These are phyloP conservation scores for Trachelus iudaicus DNA, from an alignment of 2,888 invertebrate species.

Conservation along the genomic window DNA sequence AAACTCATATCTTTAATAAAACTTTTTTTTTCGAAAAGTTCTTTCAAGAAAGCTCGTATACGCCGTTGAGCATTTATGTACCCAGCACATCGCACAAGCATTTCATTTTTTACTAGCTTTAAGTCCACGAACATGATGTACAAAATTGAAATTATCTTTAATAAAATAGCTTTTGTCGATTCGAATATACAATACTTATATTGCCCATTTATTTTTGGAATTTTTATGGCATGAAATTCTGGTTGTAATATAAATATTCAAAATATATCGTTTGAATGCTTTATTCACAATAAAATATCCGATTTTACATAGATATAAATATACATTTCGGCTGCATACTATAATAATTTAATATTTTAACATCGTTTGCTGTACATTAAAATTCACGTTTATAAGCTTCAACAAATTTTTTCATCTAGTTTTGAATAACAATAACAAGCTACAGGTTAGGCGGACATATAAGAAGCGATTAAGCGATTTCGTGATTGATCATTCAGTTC, in stretches of 20 bases:
- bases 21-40: neutral
- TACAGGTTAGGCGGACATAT: neutral
- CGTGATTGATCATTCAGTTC: neutral
- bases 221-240: neutral
- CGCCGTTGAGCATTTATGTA: neutral
- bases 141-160: slow-evolving; percentile 40
- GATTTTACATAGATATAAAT: neutral
- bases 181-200: neutral
- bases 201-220: neutral
- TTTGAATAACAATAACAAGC: neutral
- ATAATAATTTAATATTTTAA: neutral
- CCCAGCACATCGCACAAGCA: slow-evolving; percentile 15
- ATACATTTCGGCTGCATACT: neutral
- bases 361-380: neutral
- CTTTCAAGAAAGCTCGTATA: neutral
- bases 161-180: slow-evolving; percentile 29
- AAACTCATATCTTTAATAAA: neutral
- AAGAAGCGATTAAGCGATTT: slow-evolving; percentile 1
- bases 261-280: slow-evolving; percentile 2
- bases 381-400: neutral
- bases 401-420: neutral
- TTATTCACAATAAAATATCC: neutral
- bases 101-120: slow-evolving; percentile 34
- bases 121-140: slow-evolving; percentile 34
- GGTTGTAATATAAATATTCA: neutral